These are phyloP conservation scores for Chelonia mydas DNA, from an alignment of 2,797 vertebrate species.

Conservation along the genomic window DNA sequence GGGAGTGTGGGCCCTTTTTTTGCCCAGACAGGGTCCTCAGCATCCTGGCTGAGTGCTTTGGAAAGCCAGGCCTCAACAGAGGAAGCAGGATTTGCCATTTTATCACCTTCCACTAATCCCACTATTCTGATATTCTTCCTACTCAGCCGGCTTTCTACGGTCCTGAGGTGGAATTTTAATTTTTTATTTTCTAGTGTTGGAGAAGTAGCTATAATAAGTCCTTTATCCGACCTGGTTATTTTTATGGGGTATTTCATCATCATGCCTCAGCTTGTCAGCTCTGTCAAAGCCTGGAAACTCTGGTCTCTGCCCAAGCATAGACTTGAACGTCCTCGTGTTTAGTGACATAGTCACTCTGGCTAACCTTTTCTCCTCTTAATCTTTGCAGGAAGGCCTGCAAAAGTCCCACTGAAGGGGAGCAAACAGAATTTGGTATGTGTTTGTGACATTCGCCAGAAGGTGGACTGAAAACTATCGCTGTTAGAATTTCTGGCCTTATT, in stretches of 20 bases:
- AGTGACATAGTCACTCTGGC: slow-evolving; percentile 40
- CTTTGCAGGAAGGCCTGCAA: neutral
- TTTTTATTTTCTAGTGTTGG: slow-evolving; percentile 69
- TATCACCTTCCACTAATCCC: slow-evolving; percentile 50
- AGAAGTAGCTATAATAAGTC: slow-evolving; percentile 66
- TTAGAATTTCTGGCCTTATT: neutral
- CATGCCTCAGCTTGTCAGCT: slow-evolving; percentile 63
- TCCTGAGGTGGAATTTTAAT: slow-evolving; percentile 65
- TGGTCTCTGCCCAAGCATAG: slow-evolving; percentile 53
- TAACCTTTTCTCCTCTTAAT: slow-evolving; percentile 1
- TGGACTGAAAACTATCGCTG: neutral
- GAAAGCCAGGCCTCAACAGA: neutral
- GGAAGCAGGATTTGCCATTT: neutral
- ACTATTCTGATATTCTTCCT: slow-evolving; percentile 42
- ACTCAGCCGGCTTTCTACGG: neutral
- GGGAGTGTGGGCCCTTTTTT: neutral
- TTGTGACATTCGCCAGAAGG: neutral
- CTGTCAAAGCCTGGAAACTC: slow-evolving; percentile 64
- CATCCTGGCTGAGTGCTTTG: neutral
- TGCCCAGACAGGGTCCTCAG: neutral
- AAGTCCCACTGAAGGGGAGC: neutral
- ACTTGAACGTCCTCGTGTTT: slow-evolving; percentile 56
- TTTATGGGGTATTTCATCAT: slow-evolving; percentile 60
- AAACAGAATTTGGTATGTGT: neutral
- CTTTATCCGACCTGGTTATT: slow-evolving; percentile 72